phyloP scores from a whole-genome alignment of 2,113 vertebrate species.

The Tenebrosternarchus preto region DNA sequence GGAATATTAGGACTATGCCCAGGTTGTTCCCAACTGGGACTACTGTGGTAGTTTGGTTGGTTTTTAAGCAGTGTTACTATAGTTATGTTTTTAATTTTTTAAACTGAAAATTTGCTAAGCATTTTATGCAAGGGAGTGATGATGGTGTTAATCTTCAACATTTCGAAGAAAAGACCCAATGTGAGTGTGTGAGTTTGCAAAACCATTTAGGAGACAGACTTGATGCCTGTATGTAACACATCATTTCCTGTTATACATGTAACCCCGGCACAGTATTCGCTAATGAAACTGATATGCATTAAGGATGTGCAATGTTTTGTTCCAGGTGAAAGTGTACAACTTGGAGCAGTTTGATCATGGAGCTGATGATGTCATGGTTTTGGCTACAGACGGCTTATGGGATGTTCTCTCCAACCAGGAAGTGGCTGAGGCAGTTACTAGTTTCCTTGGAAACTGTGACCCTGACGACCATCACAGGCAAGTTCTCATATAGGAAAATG shows the following conservation, averaged over 20 bases:
- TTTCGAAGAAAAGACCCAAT: too few species aligned
- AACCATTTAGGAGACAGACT: too few species aligned
- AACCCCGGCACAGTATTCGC: not conserved
- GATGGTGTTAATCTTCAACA: too few species aligned
- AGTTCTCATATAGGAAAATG: constrained; percentile 22
- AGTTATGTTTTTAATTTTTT: too few species aligned
- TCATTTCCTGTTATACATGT: too few species aligned
- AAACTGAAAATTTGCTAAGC: too few species aligned
- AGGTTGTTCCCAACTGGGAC: too few species aligned
- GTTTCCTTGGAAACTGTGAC: constrained; percentile 94
- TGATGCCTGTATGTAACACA: not conserved
- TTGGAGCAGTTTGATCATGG: constrained; percentile 83
- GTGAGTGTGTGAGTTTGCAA: too few species aligned
- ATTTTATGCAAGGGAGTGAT: too few species aligned
- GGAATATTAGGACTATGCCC: too few species aligned
- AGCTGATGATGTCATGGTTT: constrained; percentile 88
- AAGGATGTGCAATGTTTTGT: constrained; percentile 5
- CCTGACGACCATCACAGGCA: constrained; percentile 95
- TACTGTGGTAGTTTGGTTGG: too few species aligned
- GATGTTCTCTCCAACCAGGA: constrained; percentile 96
- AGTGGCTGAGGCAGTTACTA: constrained; percentile 87
- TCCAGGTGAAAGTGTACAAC: constrained; percentile 89
- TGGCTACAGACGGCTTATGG: constrained; percentile 97
- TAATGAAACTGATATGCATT: not conserved
- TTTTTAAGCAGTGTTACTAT: too few species aligned